Conservation (phyloP, 2,888 invertebrate genomes). For the Rhyacophila evoluta region DNA sequence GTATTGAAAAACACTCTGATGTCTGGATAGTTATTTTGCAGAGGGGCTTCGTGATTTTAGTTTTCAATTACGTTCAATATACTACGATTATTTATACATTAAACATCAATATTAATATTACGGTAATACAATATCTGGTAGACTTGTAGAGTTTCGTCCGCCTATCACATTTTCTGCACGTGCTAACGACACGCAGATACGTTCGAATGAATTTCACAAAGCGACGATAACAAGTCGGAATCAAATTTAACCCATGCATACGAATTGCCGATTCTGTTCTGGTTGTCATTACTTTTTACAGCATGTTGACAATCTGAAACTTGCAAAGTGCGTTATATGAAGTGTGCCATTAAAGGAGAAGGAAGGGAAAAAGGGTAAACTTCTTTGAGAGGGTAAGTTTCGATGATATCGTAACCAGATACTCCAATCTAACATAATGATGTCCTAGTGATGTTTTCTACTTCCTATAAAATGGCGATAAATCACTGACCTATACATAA, state of each 20-base stretch:
- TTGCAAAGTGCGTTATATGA: not conserved
- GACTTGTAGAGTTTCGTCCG: too few species aligned
- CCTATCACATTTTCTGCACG: not conserved
- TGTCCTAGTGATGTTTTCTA: not conserved
- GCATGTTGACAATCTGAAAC: constrained; percentile 6
- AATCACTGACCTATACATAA: too few species aligned
- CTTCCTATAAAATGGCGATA: too few species aligned
- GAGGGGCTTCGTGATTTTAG: too few species aligned
- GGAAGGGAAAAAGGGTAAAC: not conserved
- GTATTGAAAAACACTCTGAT: too few species aligned
- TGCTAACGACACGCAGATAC: not conserved
- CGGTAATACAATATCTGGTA: too few species aligned
- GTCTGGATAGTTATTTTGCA: too few species aligned
- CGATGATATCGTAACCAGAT: not conserved
- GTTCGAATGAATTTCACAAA: not conserved
- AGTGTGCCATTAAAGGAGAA: not conserved
- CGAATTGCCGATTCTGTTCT: not conserved
- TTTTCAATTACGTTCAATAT: too few species aligned
- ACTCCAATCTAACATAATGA: not conserved
- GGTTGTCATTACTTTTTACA: not conserved
- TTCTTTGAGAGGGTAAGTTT: not conserved
- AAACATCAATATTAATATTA: too few species aligned
- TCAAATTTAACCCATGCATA: constrained; percentile 5
- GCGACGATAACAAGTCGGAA: not conserved
- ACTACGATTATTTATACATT: too few species aligned